Evolutionary conservation across 2,888 invertebrate genomes (phyloP).

Genomic region (Galerucella calmariensis): DNA sequence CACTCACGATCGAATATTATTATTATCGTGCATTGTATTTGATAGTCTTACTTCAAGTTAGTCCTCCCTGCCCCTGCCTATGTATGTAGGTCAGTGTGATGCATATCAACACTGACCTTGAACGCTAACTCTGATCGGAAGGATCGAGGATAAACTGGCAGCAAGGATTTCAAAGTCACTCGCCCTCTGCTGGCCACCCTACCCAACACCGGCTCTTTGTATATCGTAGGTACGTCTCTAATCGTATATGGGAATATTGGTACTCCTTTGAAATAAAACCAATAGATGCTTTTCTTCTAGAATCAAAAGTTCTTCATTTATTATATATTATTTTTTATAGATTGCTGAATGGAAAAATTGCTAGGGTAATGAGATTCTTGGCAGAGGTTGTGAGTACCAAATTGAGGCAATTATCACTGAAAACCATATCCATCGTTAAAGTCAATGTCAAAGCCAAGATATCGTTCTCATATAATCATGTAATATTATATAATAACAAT

Average conservation of each 20-base stretch:
- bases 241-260: neutral
- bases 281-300: too few relatives aligned
- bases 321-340: too few relatives aligned
- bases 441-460: constrained; percentile 45
- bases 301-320: too few relatives aligned
- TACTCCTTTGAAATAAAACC: neutral
- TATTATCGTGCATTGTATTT: constrained; percentile 56
- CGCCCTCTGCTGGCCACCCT: constrained; percentile 1
- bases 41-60: constrained; percentile 55
- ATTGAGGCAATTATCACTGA: constrained; percentile 26
- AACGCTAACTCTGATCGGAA: constrained; percentile 58
- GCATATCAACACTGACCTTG: constrained; percentile 59
- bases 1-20: constrained; percentile 57
- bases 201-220: neutral
- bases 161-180: constrained; percentile 20
- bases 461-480: constrained; percentile 38
- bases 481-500: constrained; percentile 45
- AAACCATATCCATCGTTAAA: constrained; percentile 29
- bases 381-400: constrained; percentile 12
- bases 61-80: constrained; percentile 56
- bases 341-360: too few relatives aligned
- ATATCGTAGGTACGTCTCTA: neutral
- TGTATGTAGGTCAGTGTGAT: constrained; percentile 63
- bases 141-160: constrained; percentile 43
- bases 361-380: neutral